Evolutionary conservation across 2,888 invertebrate species (phyloP), one percentile per base, ranked within the genome.

Genomic region (Formica aserva): DNA sequence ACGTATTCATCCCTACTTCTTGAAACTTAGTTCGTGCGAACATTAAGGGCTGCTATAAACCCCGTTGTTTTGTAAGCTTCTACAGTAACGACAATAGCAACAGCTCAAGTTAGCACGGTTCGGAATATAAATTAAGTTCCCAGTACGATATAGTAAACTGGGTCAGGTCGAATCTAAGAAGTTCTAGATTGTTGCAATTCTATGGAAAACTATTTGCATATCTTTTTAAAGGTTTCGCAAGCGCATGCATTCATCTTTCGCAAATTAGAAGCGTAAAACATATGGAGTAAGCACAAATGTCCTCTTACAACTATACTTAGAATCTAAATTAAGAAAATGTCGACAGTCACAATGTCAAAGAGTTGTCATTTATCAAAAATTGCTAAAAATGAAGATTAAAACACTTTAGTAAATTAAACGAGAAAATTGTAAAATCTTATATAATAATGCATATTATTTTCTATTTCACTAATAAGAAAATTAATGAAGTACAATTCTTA

Each of bases 81-180:
- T 45, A 26, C 35, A 71, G 45, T 69, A 80, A 80, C 78, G 71
- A 69, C 78, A 60, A 80, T 80, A 80, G 71, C 78, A 69, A 80
- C 69, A 80, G 78, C 71, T 80, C 78, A 80, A 80, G 60, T 69
- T 80, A 69, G 78, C 26, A 41, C 57, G 22, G 45, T 65, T 62
- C 69, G 45, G 78, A 80, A 80, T 80, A 71, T 69, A 80, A 80
- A 80, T 71, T 69, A 71, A 80, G 78, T 71, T 60, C 45, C 45
- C 48, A 80, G 60, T 60, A 62, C 45, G 35, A 48, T 41, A 52
- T n/a, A 69, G 78, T 62, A 71, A 80, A 80, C 78, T 71, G 45
- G 60, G 71, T 48, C 78, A 48, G 32, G 41, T n/a, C 41, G 57
- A 78, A 80, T 71, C 69, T 45, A 69, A 71, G 60, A 60, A 80